Percentiles rank a stretch among this genome's conserved stretches.
These are phyloP conservation scores for Drosophila grimshawi DNA, from an alignment of 1,140 invertebrate species.

Conservation along the genomic window DNA sequence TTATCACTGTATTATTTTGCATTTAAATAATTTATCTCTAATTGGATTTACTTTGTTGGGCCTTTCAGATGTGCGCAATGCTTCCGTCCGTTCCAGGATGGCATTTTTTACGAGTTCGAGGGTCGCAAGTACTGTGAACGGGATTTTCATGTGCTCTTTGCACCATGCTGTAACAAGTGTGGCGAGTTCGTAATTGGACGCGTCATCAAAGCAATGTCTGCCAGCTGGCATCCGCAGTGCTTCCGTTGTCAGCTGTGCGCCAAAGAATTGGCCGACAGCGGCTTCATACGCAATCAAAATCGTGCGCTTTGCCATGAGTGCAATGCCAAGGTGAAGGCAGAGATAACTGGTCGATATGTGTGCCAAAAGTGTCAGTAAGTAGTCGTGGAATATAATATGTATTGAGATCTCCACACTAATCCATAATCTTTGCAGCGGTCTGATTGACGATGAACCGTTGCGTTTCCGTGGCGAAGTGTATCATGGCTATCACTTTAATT, in stretches of 20 bases:
- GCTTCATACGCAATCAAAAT: conserved; percentile 97
- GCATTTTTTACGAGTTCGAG: conserved; percentile 99
- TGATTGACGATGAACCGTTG: conserved; percentile 98
- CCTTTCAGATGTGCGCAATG: conserved; percentile 97
- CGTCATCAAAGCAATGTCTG: conserved; percentile 99
- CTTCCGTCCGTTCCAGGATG: conserved; percentile 98
- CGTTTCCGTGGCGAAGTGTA: conserved; percentile 98
- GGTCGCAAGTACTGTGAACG: conserved; percentile 99
- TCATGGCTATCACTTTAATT: conserved; percentile 99
- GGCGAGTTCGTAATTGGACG: conserved; percentile 98
- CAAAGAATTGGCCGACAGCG: conserved; percentile 96
- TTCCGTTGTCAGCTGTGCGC: conserved; percentile 98
- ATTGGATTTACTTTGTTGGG: background rate
- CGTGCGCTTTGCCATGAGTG: conserved; percentile 98
- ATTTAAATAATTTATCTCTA: background rate
- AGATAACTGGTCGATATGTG: conserved; percentile 97
- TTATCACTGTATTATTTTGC: too few relatives aligned
- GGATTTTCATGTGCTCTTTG: conserved; percentile 99
- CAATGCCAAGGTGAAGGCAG: conserved; percentile 97
- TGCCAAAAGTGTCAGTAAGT: conserved; percentile 99
- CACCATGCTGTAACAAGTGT: conserved; percentile 99
- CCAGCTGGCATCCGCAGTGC: conserved; percentile 99
- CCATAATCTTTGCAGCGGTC: conserved; percentile 87
- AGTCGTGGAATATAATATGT: background rate
- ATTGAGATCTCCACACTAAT: background rate